Evolutionary conservation across 2,888 invertebrate genomes (phyloP).

Genomic region (Mellilla xanthometata): DNA sequence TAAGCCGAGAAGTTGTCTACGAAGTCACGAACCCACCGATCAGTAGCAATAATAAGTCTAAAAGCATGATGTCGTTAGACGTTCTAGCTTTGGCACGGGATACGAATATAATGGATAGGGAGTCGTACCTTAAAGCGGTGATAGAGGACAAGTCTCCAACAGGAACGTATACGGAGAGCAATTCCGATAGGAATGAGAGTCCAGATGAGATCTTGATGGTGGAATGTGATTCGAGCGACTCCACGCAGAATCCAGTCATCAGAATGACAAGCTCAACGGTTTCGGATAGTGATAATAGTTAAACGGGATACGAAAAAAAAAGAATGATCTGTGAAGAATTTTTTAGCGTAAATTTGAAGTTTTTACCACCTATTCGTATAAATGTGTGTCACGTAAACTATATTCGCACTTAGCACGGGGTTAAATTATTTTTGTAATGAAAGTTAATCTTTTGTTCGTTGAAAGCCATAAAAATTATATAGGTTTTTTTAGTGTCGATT

Average conservation of each 20-base stretch:
- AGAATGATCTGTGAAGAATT: no score
- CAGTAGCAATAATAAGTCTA: constrained; percentile 63
- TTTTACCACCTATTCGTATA: no score
- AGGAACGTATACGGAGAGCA: constrained; percentile 73
- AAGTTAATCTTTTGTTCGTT: neutral
- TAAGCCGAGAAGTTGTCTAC: constrained; percentile 64
- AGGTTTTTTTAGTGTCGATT: constrained; percentile 8
- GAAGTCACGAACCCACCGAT: constrained; percentile 62
- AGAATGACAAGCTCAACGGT: constrained; percentile 74
- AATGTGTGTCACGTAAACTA: no score
- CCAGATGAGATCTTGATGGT: constrained; percentile 76
- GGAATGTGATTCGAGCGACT: constrained; percentile 75
- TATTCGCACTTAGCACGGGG: constrained; percentile 3
- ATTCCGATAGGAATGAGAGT: constrained; percentile 72
- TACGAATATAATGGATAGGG: constrained; percentile 65
- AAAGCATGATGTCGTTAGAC: constrained; percentile 77
- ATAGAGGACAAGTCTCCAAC: constrained; percentile 76
- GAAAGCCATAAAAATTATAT: constrained; percentile 4
- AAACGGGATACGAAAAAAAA: no score
- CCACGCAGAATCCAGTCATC: constrained; percentile 72
- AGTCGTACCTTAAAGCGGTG: constrained; percentile 73
- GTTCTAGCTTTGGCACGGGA: constrained; percentile 70
- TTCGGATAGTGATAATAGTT: constrained; percentile 74
- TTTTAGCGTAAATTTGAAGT: neutral
- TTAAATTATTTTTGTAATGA: neutral